phyloP scores from a whole-genome alignment of 1,140 invertebrate species.

The Ctenoplectra terminalis region DNA sequence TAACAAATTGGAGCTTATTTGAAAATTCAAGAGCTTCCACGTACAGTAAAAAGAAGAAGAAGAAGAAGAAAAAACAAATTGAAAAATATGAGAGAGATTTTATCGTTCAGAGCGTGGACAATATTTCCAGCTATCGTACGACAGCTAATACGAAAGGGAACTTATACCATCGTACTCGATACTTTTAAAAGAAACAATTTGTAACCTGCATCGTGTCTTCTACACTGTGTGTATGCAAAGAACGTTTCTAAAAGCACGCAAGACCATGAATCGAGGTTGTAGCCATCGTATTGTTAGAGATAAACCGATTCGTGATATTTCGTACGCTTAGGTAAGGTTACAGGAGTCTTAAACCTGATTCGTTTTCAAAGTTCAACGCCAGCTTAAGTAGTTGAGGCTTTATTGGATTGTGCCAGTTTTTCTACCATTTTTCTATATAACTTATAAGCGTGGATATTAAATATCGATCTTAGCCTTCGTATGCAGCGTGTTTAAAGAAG shows the following conservation, averaged over 20 bases:
- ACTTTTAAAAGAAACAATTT: slow-evolving; percentile 1
- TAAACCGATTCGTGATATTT: slow-evolving; percentile 34
- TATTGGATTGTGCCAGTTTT: slow-evolving; percentile 34
- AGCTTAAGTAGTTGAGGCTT: slow-evolving; percentile 15
- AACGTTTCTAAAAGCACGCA: not conserved
- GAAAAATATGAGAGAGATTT: not conserved
- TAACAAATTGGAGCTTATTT: not conserved
- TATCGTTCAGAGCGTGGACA: too few relatives aligned
- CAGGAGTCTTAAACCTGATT: not conserved
- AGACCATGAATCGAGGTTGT: not conserved
- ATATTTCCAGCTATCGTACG: not conserved
- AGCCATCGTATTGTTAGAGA: not conserved
- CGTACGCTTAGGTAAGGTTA: not conserved
- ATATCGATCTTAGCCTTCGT: slow-evolving; percentile 44
- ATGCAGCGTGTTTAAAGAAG: not conserved
- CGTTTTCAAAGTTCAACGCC: slow-evolving; percentile 16
- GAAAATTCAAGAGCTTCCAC: not conserved
- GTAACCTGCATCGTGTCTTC: not conserved
- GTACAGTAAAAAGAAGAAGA: not conserved
- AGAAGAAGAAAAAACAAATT: too few relatives aligned
- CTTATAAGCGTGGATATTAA: slow-evolving; percentile 40
- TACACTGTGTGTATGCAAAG: not conserved
- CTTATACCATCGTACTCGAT: not conserved
- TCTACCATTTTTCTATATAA: slow-evolving; percentile 26
- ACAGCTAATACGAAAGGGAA: not conserved